Percentiles rank a stretch among this genome's conserved stretches.
Evolutionary conservation across 2,113 vertebrate species (phyloP).

Genomic region (Probosciger aterrimus): DNA sequence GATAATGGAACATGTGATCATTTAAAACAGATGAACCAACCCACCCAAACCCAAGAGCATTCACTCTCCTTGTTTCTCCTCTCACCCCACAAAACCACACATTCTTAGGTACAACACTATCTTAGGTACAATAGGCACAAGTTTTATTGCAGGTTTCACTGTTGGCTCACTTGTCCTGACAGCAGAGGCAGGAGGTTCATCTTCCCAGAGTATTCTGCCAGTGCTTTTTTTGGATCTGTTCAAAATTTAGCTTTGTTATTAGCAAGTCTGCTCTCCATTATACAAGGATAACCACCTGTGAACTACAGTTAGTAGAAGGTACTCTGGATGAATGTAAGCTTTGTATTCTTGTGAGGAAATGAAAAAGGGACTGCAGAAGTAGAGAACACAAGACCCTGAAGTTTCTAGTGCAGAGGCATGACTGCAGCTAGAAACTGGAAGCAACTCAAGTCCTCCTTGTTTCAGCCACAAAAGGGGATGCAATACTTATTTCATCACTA

Average conservation of each 20-base stretch:
- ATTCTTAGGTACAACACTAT: not conserved
- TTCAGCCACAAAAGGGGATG: not conserved
- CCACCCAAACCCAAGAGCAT: not conserved
- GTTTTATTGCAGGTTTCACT: not conserved
- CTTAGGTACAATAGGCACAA: not conserved
- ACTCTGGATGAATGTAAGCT: not conserved
- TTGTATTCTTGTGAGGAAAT: not conserved
- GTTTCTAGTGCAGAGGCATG: not conserved
- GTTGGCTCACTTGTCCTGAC: not conserved
- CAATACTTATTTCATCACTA: not conserved
- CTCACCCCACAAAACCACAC: not conserved
- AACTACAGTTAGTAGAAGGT: not conserved
- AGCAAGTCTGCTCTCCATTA: not conserved
- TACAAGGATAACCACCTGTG: not conserved
- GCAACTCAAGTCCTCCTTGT: not conserved
- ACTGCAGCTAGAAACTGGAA: not conserved
- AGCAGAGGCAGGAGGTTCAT: not conserved
- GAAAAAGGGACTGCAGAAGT: not conserved
- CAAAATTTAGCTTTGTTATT: not conserved
- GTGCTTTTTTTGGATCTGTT: not conserved
- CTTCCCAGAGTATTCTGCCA: not conserved
- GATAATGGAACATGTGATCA: not conserved
- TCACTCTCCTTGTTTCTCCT: not conserved
- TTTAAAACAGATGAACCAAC: not conserved
- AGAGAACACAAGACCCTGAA: not conserved